A percentile compares a stretch with the other conserved stretches of the same genome.
Conservation (phyloP, 2,888 invertebrate species). For the Diarsia brunnea region DNA sequence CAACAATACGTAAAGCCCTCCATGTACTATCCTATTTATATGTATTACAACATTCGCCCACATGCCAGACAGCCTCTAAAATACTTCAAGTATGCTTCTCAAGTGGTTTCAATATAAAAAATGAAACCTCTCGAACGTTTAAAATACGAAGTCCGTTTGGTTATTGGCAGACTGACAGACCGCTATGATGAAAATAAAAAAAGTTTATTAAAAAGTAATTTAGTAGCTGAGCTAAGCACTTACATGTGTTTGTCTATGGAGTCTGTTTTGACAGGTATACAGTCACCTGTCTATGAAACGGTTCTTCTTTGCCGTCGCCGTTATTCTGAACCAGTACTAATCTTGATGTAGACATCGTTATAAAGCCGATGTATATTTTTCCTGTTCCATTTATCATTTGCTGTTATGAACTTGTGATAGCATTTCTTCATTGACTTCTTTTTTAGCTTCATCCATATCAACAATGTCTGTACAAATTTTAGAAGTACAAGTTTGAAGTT, state of each 20-base stretch:
- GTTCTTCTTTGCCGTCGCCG: constrained; percentile 25
- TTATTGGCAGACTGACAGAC: constrained; percentile 62
- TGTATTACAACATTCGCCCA: constrained; percentile 42
- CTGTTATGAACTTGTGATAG: constrained; percentile 5
- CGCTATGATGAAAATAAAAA: constrained; percentile 39
- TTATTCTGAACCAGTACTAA: constrained; percentile 25
- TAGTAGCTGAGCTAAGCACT: constrained; percentile 29
- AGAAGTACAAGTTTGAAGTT: no score
- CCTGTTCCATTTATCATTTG: constrained; percentile 17
- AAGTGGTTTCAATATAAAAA: constrained; percentile 56
- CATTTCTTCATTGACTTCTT: not conserved
- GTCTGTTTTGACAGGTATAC: constrained; percentile 39
- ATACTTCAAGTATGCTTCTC: constrained; percentile 31
- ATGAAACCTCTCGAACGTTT: constrained; percentile 39
- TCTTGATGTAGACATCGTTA: constrained; percentile 19
- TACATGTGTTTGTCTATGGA: constrained; percentile 23
- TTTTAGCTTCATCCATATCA: not conserved
- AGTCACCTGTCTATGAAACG: constrained; percentile 29
- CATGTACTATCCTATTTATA: constrained; percentile 50
- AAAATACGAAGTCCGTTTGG: constrained; percentile 29
- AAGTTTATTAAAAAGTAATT: constrained; percentile 53
- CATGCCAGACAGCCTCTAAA: constrained; percentile 56
- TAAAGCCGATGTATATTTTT: constrained; percentile 14
- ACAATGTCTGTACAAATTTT: not conserved
- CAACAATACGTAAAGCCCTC: constrained; percentile 31